Evolutionary conservation across 2,797 vertebrate species (phyloP).

Genomic region (Rhinichthys osculus): DNA sequence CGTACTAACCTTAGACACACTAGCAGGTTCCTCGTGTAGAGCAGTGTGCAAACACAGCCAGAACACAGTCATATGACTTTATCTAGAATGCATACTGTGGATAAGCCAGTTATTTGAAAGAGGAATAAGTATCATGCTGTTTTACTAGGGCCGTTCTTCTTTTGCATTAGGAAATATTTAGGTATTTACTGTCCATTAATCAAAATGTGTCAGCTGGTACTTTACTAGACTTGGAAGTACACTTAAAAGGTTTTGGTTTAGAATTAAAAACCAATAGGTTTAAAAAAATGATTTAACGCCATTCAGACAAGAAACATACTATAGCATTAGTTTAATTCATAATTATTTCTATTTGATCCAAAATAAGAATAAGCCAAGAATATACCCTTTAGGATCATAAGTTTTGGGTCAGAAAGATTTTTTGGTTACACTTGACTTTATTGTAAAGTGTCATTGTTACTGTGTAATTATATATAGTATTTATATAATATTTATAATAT

Average conservation of each 20-base stretch:
- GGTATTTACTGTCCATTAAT: not conserved
- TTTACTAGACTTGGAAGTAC: not conserved
- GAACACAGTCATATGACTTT: not conserved
- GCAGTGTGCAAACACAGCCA: not conserved
- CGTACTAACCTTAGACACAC: not conserved
- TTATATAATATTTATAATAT: too few species aligned
- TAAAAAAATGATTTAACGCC: too few species aligned
- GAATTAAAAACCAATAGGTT: not conserved
- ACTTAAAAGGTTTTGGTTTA: not conserved
- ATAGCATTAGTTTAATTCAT: not conserved
- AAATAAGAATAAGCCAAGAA: not conserved
- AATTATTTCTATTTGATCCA: not conserved
- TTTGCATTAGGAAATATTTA: not conserved
- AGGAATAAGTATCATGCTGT: not conserved
- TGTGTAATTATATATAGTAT: too few species aligned
- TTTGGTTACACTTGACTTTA: too few species aligned
- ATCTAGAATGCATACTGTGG: not conserved
- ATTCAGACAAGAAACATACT: not conserved
- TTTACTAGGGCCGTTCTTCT: not conserved
- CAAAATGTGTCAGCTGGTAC: not conserved
- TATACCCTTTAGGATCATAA: not conserved
- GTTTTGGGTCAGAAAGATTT: not conserved
- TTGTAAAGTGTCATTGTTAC: too few species aligned
- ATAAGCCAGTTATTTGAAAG: not conserved
- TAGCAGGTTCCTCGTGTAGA: not conserved